Base-by-base conservation (phyloP, 2,113 vertebrate species). In the Shinisaurus crocodilurus region DNA sequence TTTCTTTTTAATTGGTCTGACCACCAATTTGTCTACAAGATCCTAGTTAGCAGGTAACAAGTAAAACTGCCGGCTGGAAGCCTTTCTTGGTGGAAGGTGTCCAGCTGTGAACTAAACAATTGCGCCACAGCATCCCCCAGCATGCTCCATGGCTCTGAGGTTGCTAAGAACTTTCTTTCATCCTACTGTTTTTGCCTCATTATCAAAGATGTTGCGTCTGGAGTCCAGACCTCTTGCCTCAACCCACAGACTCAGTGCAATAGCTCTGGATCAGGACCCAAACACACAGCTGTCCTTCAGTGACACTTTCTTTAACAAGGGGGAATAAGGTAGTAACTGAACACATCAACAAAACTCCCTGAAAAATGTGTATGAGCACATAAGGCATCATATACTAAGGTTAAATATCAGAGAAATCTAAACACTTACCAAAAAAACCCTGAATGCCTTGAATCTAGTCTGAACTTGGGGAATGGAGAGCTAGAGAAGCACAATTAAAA, bases 11-110 rank as follows among this genome's bases (percentile, higher is more conserved):
- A 92, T 92, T 95, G 91, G 82, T 90, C 89, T 0, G 0, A 94
- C 87, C 60, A 69, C 91, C 90, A 93, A 94, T 92, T 92, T 87
- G 90, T 92, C 92, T 90, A 82, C 76, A 92, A 93, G 85, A 92
- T 86, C 82, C 86, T 92, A 91, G 82, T 89, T 84, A 88, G 94
- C 72, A 90, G 90, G 88, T 60, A 91, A 76, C 92, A 77, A 48
- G 90, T 80, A 74, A 87, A 87, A 89, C 54, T 92, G 87, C 27
- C 91, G 69, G 65, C 86, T 95, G 87, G 86, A 95, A 93, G 86
- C 45, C 80, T 87, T 40, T 92, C 79, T 90, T 92, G 90, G 93
- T 13, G 16, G 82, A 84, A 94, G 34, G 76, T 82, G 65, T 50
- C 45, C 23, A 0, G 85, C 89, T 92, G 48, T 77, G 80, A 89